Percentiles rank a stretch among this genome's conserved stretches.
These are phyloP conservation scores for Dichetophora obliterata DNA, from an alignment of 2,888 invertebrate species.

Conservation along the genomic window DNA sequence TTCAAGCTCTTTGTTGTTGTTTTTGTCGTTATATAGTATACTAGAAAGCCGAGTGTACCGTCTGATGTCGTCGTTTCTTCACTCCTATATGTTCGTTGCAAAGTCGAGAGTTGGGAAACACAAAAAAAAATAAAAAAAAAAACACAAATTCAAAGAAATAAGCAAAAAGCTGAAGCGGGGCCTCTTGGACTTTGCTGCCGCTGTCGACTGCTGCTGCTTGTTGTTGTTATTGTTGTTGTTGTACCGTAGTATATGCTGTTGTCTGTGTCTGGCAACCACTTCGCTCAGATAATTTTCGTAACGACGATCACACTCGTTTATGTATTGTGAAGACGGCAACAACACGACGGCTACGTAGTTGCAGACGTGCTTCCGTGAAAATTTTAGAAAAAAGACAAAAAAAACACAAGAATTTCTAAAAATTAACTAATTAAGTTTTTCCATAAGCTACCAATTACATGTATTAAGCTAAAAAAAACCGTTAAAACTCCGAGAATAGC, in stretches of 20 bases:
- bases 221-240: conserved; percentile 16
- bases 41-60: conserved; percentile 25
- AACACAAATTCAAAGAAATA: conserved; percentile 34
- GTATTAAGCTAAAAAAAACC: background rate
- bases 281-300: conserved; percentile 63
- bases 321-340: conserved; percentile 64
- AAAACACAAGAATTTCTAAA: conserved; percentile 23
- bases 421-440: background rate
- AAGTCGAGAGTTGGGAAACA: conserved; percentile 5
- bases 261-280: conserved; percentile 49
- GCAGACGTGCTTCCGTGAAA: conserved; percentile 32
- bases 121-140: conserved; percentile 29
- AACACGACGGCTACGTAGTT: conserved; percentile 28
- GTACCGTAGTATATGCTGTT: conserved; percentile 38
- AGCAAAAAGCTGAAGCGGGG: conserved; percentile 59
- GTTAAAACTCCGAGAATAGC: no score
- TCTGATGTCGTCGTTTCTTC: conserved; percentile 20
- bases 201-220: conserved; percentile 20
- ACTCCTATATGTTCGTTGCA: conserved; percentile 29
- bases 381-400: conserved; percentile 34
- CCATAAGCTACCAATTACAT: background rate
- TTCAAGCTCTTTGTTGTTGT: conserved; percentile 11
- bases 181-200: conserved; percentile 49
- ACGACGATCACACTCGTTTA: conserved; percentile 69
- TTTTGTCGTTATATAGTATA: conserved; percentile 22